A percentile compares a stretch with the other conserved stretches of the same genome.
Evolutionary conservation across 2,888 invertebrate species (phyloP).

Genomic region (Archips crataeganus): DNA sequence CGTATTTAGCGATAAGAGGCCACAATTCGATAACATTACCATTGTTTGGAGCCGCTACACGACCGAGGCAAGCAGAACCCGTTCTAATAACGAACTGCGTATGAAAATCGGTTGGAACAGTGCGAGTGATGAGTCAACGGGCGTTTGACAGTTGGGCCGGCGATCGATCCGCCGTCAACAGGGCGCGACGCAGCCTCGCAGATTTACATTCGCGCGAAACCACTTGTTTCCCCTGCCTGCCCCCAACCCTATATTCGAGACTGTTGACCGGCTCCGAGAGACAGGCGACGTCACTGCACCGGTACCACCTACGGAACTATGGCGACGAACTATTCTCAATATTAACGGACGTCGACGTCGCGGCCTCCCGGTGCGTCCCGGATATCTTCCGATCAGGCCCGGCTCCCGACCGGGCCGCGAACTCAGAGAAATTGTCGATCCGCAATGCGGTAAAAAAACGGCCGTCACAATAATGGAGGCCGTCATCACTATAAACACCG

Average conservation of each 20-base stretch:
- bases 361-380: constrained; percentile 17
- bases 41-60: constrained; percentile 51
- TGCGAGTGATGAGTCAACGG: constrained; percentile 79
- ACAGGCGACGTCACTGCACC: constrained; percentile 71
- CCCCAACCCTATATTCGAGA: constrained; percentile 61
- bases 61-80: constrained; percentile 54
- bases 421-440: constrained; percentile 65
- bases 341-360: constrained; percentile 44
- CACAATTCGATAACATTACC: constrained; percentile 48
- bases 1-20: constrained; percentile 41
- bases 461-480: constrained; percentile 86
- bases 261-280: constrained; percentile 59
- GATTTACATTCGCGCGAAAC: constrained; percentile 53
- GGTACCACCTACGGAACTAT: constrained; percentile 77
- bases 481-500: constrained; percentile 85
- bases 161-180: constrained; percentile 81
- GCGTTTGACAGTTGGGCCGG: constrained; percentile 78
- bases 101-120: constrained; percentile 65
- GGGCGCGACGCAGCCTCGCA: constrained; percentile 64
- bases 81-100: constrained; percentile 67
- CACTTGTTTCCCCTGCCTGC: constrained; percentile 58
- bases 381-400: constrained; percentile 47
- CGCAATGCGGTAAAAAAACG: constrained; percentile 85
- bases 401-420: constrained; percentile 51
- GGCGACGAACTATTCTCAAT: constrained; percentile 73